Evolutionary conservation across 64 coral and sea anemone species (phyloP).

Genomic region (Stichodactyla mertensii): DNA sequence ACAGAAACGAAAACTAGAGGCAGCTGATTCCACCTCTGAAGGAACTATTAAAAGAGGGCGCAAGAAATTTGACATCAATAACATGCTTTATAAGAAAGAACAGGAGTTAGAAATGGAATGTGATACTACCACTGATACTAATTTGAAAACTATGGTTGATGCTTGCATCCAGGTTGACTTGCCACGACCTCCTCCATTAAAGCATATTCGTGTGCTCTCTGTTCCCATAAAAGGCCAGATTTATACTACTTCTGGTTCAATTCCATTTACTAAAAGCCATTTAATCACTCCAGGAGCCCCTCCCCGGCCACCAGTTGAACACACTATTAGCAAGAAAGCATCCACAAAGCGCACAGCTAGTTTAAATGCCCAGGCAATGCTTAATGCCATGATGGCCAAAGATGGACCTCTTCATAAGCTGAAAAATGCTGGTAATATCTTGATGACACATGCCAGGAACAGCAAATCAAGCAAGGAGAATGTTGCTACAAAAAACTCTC

Average conservation of each 20-base stretch:
- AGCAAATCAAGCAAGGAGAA: constrained; percentile 48
- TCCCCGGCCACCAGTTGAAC: constrained; percentile 70
- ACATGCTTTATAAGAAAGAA: constrained; percentile 18
- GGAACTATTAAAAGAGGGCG: constrained; percentile 28
- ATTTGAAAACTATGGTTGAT: constrained; percentile 73
- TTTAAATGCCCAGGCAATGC: constrained; percentile 88
- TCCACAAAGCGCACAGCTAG: constrained; percentile 73
- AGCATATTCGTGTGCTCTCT: constrained; percentile 78
- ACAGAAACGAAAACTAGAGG: constrained; percentile 44
- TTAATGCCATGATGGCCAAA: constrained; percentile 71
- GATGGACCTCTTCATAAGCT: constrained; percentile 68
- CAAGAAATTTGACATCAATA: constrained; percentile 35
- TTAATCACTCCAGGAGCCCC: constrained; percentile 82
- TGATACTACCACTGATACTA: constrained; percentile 68
- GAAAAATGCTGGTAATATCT: constrained; percentile 55
- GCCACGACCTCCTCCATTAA: constrained; percentile 54
- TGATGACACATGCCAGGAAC: constrained; percentile 50
- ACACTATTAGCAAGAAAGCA: constrained; percentile 76
- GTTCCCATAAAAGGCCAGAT: constrained; percentile 86
- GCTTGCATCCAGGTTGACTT: constrained; percentile 88
- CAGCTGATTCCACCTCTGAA: constrained; percentile 50
- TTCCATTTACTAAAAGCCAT: constrained; percentile 89
- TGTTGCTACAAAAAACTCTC: constrained; percentile 47
- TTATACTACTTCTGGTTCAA: constrained; percentile 48
- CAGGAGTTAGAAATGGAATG: constrained; percentile 74